Evolutionary conservation across 1,140 invertebrate species (phyloP).

Genomic region (Alviniconcha marisindica): DNA sequence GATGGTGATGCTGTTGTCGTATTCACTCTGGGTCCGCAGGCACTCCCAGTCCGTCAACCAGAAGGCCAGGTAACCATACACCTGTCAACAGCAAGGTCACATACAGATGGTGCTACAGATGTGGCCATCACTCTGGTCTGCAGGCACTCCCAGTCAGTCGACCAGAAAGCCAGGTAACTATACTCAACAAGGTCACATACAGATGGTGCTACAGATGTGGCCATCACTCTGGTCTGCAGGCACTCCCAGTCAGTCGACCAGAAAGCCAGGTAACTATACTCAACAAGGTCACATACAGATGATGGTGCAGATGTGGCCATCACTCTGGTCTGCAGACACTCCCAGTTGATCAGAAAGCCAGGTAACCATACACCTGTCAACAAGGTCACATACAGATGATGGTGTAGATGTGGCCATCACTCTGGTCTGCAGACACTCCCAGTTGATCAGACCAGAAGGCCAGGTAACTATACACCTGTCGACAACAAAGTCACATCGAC

Average conservation of each 20-base stretch:
- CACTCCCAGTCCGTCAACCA: constrained; percentile 74
- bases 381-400: constrained; percentile 60
- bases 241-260: too few species aligned
- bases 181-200: constrained; percentile 63
- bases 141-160: constrained; percentile 74
- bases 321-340: constrained; percentile 73
- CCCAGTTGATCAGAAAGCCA: too few species aligned
- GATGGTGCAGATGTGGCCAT: constrained; percentile 74
- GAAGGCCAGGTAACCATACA: constrained; percentile 70
- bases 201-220: constrained; percentile 73
- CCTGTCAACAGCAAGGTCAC: constrained; percentile 56
- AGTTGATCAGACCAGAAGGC: too few species aligned
- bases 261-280: too few species aligned
- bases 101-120: constrained; percentile 70
- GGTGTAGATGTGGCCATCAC: constrained; percentile 73
- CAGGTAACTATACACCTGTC: too few species aligned
- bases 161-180: constrained; percentile 67
- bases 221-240: constrained; percentile 74
- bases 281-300: constrained; percentile 52
- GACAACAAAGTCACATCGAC: not conserved
- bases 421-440: constrained; percentile 74
- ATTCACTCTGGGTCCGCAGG: constrained; percentile 73
- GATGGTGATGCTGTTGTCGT: constrained; percentile 75
- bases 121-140: constrained; percentile 74
- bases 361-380: too few species aligned